Conservation (phyloP, 2,888 invertebrate genomes). For the Pycnomerus fuliginosus region DNA sequence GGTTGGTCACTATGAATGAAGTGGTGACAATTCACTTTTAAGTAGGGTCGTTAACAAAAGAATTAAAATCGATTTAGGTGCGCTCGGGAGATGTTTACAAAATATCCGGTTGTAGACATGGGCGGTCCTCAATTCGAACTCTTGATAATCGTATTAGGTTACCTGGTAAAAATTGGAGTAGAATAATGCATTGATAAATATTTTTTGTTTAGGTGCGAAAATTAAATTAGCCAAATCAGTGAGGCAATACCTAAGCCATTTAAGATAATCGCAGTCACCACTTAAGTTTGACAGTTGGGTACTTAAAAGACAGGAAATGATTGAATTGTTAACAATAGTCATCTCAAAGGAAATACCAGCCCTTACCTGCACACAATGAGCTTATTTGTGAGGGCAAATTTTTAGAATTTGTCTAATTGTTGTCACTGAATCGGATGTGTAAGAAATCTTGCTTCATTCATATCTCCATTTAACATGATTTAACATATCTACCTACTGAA, state of each 20-base stretch:
- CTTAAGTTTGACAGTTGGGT: conserved; percentile 12
- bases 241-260: conserved; percentile 3
- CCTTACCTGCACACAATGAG: conserved; percentile 6
- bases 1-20: conserved; percentile 13
- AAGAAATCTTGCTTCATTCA: too few relatives aligned
- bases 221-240: too few relatives aligned
- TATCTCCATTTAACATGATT: too few relatives aligned
- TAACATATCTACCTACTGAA: too few relatives aligned
- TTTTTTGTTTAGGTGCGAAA: conserved; percentile 11
- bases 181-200: too few relatives aligned
- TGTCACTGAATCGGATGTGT: too few relatives aligned
- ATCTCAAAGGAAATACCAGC: conserved; percentile 11
- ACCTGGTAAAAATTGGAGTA: not conserved
- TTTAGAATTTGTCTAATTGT: too few relatives aligned
- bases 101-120: conserved; percentile 13
- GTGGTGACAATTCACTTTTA: conserved; percentile 17
- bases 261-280: conserved; percentile 13
- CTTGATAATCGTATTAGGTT: conserved; percentile 9
- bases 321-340: conserved; percentile 13
- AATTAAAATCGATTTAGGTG: conserved; percentile 17
- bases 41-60: conserved; percentile 17
- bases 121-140: conserved; percentile 9
- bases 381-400: too few relatives aligned
- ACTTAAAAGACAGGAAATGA: conserved; percentile 16
- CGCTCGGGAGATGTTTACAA: conserved; percentile 16